These are phyloP conservation scores for Melinaea marsaeus DNA, from an alignment of 2,888 invertebrate species.

Conservation along the genomic window DNA sequence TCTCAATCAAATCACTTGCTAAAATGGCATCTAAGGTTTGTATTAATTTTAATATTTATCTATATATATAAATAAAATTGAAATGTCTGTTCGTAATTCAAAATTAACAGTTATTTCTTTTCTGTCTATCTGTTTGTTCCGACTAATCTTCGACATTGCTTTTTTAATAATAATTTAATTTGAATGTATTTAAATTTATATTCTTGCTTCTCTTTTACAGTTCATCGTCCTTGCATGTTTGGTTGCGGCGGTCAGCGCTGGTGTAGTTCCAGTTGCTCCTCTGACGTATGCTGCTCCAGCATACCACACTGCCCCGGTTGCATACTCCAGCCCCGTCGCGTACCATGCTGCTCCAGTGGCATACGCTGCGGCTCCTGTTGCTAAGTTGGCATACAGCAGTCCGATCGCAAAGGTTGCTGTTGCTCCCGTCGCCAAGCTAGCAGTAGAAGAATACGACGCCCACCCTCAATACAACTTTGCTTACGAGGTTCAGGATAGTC, in stretches of 20 bases:
- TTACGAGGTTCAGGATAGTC: slow-evolving; percentile 60
- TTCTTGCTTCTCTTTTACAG: slow-evolving; percentile 36
- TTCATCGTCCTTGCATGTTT: slow-evolving; percentile 50
- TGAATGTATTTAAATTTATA: neutral
- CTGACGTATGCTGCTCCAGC: slow-evolving; percentile 53
- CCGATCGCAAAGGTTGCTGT: slow-evolving; percentile 46
- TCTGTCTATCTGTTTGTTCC: no score
- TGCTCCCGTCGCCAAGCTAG: slow-evolving; percentile 44
- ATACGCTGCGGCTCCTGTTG: slow-evolving; percentile 46
- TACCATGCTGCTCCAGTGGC: slow-evolving; percentile 61
- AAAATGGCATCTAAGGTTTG: slow-evolving; percentile 45
- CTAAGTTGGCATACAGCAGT: slow-evolving; percentile 42
- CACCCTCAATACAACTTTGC: slow-evolving; percentile 73
- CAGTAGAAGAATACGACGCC: slow-evolving; percentile 52
- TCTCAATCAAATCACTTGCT: slow-evolving; percentile 31
- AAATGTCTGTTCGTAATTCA: no score
- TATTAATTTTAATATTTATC: slow-evolving; percentile 1
- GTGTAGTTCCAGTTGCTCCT: slow-evolving; percentile 36
- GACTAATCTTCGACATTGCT: neutral
- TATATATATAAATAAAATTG: neutral
- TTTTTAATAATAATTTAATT: neutral
- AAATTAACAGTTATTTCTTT: no score
- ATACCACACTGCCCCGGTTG: slow-evolving; percentile 42
- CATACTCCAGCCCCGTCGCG: slow-evolving; percentile 41
- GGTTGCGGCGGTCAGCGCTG: slow-evolving; percentile 55